A percentile compares a stretch with the other conserved stretches of the same genome.
Conservation (phyloP, 2,888 invertebrate genomes). For the Pammene fasciana region DNA sequence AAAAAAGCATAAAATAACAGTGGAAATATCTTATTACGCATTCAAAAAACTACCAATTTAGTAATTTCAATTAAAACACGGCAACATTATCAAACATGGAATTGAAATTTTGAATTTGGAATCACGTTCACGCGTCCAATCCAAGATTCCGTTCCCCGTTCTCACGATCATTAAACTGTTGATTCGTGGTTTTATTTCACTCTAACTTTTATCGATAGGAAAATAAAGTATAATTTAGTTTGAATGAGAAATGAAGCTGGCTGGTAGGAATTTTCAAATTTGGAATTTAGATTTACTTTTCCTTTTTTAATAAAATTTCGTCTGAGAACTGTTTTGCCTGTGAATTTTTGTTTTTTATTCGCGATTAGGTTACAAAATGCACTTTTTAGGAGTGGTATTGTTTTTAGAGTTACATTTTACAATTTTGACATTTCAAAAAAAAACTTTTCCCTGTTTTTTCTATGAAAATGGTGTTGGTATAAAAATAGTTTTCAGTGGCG, state of each 20-base stretch:
- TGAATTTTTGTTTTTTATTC: neutral
- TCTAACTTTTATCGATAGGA: neutral
- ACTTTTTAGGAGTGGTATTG: neutral
- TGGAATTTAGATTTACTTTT: constrained; percentile 31
- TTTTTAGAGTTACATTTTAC: too few species aligned
- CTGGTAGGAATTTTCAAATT: constrained; percentile 39
- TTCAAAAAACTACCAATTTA: constrained; percentile 17
- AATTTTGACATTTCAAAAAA: too few species aligned
- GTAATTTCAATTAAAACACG: constrained; percentile 32
- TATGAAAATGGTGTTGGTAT: too few species aligned
- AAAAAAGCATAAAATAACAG: too few species aligned
- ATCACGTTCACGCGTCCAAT: constrained; percentile 38
- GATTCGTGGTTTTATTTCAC: constrained; percentile 16
- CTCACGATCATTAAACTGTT: constrained; percentile 45
- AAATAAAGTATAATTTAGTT: neutral
- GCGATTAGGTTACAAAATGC: neutral
- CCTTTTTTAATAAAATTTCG: constrained; percentile 14
- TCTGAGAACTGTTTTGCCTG: neutral
- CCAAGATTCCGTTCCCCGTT: constrained; percentile 42
- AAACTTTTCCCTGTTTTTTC: too few species aligned
- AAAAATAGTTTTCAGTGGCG: too few species aligned
- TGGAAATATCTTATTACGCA: neutral
- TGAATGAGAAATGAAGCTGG: neutral
- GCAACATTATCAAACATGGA: constrained; percentile 35
- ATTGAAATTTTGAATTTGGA: constrained; percentile 41